Evolutionary conservation across 2,797 vertebrate genomes (phyloP).

Genomic region (Vespertilio murinus): DNA sequence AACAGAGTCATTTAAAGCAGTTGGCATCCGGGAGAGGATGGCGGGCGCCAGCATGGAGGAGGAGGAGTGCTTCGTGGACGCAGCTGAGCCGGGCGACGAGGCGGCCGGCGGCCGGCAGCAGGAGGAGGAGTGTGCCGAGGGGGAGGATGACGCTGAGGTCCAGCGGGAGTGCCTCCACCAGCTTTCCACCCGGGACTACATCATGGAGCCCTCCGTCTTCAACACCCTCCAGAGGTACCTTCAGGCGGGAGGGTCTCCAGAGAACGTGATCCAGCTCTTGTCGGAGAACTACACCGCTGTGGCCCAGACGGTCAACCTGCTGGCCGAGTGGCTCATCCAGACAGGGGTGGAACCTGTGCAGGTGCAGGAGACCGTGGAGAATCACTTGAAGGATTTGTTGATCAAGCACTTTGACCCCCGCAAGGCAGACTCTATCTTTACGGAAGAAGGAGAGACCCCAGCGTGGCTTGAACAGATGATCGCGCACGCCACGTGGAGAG

Average conservation of each 20-base stretch:
- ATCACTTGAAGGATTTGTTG: conserved; percentile 96
- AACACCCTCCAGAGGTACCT: conserved; percentile 99
- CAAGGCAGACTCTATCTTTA: conserved; percentile 99
- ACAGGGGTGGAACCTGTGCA: conserved; percentile 98
- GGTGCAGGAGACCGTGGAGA: conserved; percentile 98
- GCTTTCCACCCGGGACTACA: conserved; percentile 97
- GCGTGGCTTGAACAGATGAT: conserved; percentile 99
- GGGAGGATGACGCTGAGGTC: conserved; percentile 92
- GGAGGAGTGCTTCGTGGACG: no score
- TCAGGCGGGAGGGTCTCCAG: conserved; percentile 97
- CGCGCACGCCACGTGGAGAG: conserved; percentile 97
- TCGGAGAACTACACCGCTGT: conserved; percentile 99
- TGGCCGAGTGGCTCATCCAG: conserved; percentile 99
- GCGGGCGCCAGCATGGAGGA: no score
- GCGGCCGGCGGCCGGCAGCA: no score
- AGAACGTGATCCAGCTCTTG: conserved; percentile 96
- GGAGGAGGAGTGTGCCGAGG: conserved; percentile 92
- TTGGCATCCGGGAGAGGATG: no score
- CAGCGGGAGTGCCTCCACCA: conserved; percentile 96
- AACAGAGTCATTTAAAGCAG: conserved; percentile 48
- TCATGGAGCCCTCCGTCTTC: conserved; percentile 99
- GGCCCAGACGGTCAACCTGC: conserved; percentile 97
- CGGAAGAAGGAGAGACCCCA: conserved; percentile 99
- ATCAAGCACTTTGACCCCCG: conserved; percentile 99
- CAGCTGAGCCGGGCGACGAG: no score